Evolutionary conservation across 23 tunicate species (phyloP).

Genomic region (Botrylloides violaceus): DNA sequence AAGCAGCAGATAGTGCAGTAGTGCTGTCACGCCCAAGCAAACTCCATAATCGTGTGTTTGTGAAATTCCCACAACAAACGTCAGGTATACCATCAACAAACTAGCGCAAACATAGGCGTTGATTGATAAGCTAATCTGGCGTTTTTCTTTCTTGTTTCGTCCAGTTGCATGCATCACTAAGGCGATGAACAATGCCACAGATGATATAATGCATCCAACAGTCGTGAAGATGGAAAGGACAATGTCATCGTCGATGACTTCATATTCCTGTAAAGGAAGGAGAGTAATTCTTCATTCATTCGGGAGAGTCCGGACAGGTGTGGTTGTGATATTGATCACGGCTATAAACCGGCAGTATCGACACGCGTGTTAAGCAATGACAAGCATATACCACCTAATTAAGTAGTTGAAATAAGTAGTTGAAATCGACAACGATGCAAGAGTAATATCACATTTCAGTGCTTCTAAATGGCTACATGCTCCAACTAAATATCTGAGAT

Average conservation of each 20-base stretch:
- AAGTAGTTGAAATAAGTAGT: too few species aligned
- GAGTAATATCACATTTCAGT: too few species aligned
- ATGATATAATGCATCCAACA: slow-evolving; percentile 1
- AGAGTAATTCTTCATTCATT: background rate
- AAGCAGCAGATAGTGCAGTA: slow-evolving; percentile 13
- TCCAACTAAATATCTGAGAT: too few species aligned
- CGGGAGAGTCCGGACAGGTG: too few species aligned
- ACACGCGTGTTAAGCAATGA: too few species aligned
- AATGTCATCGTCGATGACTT: slow-evolving; percentile 17
- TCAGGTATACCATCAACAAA: slow-evolving; percentile 1
- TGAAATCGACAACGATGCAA: too few species aligned
- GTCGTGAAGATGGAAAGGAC: slow-evolving; percentile 8
- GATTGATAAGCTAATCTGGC: background rate
- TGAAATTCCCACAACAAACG: slow-evolving; percentile 8
- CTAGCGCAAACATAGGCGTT: background rate
- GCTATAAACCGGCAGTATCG: too few species aligned
- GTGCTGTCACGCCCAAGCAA: background rate
- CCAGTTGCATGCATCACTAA: background rate
- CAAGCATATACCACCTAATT: too few species aligned
- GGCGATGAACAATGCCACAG: slow-evolving; percentile 5
- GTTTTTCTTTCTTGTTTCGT: background rate
- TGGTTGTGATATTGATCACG: too few species aligned
- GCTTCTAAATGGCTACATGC: too few species aligned
- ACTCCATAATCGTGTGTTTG: background rate
- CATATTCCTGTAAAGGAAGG: slow-evolving; percentile 3